Conservation (phyloP, 2,888 invertebrate species). For the Hypsopygia costalis region DNA sequence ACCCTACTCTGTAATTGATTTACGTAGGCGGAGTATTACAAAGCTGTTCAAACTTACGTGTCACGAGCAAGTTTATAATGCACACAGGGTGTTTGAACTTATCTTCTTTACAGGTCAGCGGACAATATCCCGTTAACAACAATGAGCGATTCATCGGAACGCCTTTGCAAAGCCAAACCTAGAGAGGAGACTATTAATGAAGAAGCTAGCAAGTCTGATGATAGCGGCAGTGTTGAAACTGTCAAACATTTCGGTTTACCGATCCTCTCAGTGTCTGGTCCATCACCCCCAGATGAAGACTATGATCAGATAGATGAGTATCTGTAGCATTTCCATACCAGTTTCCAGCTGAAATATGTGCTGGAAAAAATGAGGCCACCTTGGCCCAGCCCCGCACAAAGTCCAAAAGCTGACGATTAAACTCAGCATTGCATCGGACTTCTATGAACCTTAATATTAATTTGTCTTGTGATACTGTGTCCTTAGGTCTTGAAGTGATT, state of each 20-base stretch:
- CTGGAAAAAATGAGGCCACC: slow-evolving; percentile 72
- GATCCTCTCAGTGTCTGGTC: slow-evolving; percentile 89
- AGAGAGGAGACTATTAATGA: slow-evolving; percentile 72
- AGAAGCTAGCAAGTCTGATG: slow-evolving; percentile 67
- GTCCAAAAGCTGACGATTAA: slow-evolving; percentile 43
- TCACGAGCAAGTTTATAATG: too few relatives aligned
- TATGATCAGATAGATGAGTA: slow-evolving; percentile 82
- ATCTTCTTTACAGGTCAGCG: slow-evolving; percentile 53
- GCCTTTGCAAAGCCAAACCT: slow-evolving; percentile 65
- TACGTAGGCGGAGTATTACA: too few relatives aligned
- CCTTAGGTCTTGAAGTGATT: slow-evolving; percentile 19
- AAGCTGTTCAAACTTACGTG: too few relatives aligned
- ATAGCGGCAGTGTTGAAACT: slow-evolving; percentile 72
- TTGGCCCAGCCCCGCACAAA: slow-evolving; percentile 67
- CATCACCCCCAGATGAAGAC: slow-evolving; percentile 88
- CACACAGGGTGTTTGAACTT: too few relatives aligned
- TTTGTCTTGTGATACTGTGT: slow-evolving; percentile 35
- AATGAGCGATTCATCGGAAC: slow-evolving; percentile 74
- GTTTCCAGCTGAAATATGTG: slow-evolving; percentile 75
- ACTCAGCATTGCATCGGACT: slow-evolving; percentile 37
- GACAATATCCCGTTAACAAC: slow-evolving; percentile 72
- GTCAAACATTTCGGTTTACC: slow-evolving; percentile 86
- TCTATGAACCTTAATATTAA: slow-evolving; percentile 22
- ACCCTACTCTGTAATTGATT: too few relatives aligned
- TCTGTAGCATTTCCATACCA: slow-evolving; percentile 80